Conservation (phyloP, 1,140 invertebrate species). For the Halotydeus destructor region DNA sequence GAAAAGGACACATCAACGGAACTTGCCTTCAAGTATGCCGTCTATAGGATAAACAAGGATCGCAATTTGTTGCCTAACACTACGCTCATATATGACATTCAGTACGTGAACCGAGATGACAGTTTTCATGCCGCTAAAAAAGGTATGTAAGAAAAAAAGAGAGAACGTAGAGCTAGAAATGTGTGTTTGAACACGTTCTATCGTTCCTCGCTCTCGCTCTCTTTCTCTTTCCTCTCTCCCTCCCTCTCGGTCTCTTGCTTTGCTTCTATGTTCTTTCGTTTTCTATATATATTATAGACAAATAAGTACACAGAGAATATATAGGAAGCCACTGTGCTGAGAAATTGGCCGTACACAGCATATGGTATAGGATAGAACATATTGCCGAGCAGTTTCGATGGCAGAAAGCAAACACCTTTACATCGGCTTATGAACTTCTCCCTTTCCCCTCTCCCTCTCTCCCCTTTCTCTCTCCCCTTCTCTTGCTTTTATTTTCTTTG, state of each 20-base stretch:
- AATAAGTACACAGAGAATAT: no score
- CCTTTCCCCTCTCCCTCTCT: no score
- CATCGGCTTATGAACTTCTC: no score
- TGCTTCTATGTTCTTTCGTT: neutral
- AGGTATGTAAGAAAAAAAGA: constrained; percentile 36
- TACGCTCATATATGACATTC: constrained; percentile 68
- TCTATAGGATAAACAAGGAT: constrained; percentile 74
- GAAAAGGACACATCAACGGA: constrained; percentile 49
- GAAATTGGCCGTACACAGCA: no score
- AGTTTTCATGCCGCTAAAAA: constrained; percentile 75
- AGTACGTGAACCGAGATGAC: constrained; percentile 64
- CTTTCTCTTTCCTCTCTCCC: neutral
- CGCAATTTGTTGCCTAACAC: constrained; percentile 54
- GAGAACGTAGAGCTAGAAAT: neutral
- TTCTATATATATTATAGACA: neutral
- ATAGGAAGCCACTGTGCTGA: no score
- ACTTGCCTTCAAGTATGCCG: constrained; percentile 75
- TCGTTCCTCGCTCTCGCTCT: no score
- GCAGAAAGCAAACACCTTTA: no score
- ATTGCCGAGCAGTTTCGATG: no score
- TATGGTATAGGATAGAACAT: no score
- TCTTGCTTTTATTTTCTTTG: no score
- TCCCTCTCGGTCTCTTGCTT: neutral
- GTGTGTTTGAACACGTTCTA: constrained; percentile 2
- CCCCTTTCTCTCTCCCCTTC: no score